Conservation (phyloP, 1,140 invertebrate species). For the Babylonia areolata region DNA sequence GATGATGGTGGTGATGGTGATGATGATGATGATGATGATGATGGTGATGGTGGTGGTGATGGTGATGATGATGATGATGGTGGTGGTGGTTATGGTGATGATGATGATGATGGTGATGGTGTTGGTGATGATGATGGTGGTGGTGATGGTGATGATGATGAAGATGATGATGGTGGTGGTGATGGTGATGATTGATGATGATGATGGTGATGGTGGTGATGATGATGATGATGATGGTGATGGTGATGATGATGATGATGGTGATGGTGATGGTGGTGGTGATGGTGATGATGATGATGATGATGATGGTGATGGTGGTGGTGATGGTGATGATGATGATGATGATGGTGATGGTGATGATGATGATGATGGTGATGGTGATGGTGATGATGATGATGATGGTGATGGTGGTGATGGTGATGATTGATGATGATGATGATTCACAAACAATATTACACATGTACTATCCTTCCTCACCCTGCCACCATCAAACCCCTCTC, state of each 20-base stretch:
- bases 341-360: conserved; percentile 32
- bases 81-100: too few species aligned
- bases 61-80: conserved; percentile 35
- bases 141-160: too few species aligned
- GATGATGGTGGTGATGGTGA: too few species aligned
- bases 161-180: too few species aligned
- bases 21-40: conserved; percentile 40
- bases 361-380: conserved; percentile 41
- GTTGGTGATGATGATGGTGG: too few species aligned
- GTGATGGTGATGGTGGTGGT: too few species aligned
- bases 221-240: too few species aligned
- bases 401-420: conserved; percentile 38
- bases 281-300: conserved; percentile 14
- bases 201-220: too few species aligned
- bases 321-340: not conserved
- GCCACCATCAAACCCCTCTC: not conserved
- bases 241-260: too few species aligned
- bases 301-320: conserved; percentile 15
- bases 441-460: not conserved
- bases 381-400: conserved; percentile 38
- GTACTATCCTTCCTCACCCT: not conserved
- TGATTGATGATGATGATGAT: too few species aligned
- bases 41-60: conserved; percentile 38
- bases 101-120: too few species aligned
- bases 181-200: too few species aligned